Evolutionary conservation across 2,888 invertebrate species (phyloP), one percentile per base, ranked within the genome.

Genomic region (Lingula anatina): DNA sequence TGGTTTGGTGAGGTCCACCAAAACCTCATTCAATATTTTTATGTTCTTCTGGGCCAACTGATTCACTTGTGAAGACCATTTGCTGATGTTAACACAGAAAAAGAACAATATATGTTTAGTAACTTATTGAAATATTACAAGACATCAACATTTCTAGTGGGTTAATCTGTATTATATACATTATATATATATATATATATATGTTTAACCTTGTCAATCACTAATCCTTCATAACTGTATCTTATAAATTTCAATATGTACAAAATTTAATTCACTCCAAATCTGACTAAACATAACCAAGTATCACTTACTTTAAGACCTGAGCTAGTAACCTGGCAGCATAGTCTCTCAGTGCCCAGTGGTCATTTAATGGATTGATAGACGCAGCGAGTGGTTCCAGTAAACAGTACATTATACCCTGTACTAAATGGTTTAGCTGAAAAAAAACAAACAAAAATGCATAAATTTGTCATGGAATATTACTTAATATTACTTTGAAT

Each of bases 261-360:
- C 9, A 28, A 45, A 45, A 2, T 21, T 23, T 42, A 12, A 35
- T 26, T 15, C 24, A 49, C 12, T 3, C 37, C 25, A 15, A n/a
- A n/a, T n/a, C n/a, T n/a, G n/a, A n/a, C n/a, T n/a, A n/a, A n/a
- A n/a, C n/a, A n/a, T n/a, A n/a, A n/a, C n/a, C n/a, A n/a, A n/a
- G n/a, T n/a, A 37, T 31, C 28, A 49, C 61, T 47, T 54, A 74
- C 76, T 64, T 65, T 37, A 71, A 61, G 28, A 75, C 69, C 37
- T 68, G 61, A 18, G 70, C 70, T 18, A 76, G 56, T 15, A 77
- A 59, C 21, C 68, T 55, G 5, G 76, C 72, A 43, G 75, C 76
- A 57, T 71, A 70, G 55, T 76, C 76, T 25, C 75, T 56, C 35
- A 76, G 49, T 20, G 61, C 55, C 77, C 77, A 77, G 51, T 75